Base-by-base conservation (phyloP, 2,888 invertebrate genomes). In the Julus scanicus region DNA sequence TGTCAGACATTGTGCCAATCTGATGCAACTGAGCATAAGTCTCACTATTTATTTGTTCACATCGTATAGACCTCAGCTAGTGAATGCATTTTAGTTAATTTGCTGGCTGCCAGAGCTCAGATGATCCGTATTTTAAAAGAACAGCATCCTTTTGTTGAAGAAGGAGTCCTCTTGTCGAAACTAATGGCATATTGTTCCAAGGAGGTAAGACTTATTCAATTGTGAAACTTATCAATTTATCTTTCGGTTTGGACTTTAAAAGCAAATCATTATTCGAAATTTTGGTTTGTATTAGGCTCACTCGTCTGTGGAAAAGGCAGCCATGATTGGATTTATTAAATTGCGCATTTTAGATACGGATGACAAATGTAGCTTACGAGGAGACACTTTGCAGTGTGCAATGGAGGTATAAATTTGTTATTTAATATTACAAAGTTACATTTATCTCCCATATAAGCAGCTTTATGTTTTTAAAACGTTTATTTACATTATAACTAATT, bases 321-420 rank as follows among this genome's bases (percentile, higher is more conserved):
- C 97, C 2, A 97, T 98, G 97, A 97, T 98, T 90, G 95, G 95
- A 91, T 97, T 98, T 91, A 97, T 97, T 13, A 98, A 97, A 92
- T 92, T 98, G 89, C 94, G 97, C 87, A 97, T 97, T 92, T 93
- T 98, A 89, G 97, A 97, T 91, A 96, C 97, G 0, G 98, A 98
- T 91, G 95, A 96, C 89, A 94, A 95, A 90, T 96, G 96, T 89
- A 95, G 95, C 49, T 94, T 98, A 88, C 94, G 97, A 89, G 97
- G 97, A 1, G 94, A 95, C 89, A 96, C 96, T 11, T 92, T 98
- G 88, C 94, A 94, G 91, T 95, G 96, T 94, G 98, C 93, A 1
- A 93, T 93, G 49, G 89, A 89, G 85, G 89, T 88, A 88, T 71
- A 44, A 5, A 44, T 29, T 29, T 29, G 29, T 29, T 29, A 29